A percentile compares a stretch with the other conserved stretches of the same genome.
Evolutionary conservation across 2,113 vertebrate species (phyloP).

Genomic region (Actenoides hombroni): DNA sequence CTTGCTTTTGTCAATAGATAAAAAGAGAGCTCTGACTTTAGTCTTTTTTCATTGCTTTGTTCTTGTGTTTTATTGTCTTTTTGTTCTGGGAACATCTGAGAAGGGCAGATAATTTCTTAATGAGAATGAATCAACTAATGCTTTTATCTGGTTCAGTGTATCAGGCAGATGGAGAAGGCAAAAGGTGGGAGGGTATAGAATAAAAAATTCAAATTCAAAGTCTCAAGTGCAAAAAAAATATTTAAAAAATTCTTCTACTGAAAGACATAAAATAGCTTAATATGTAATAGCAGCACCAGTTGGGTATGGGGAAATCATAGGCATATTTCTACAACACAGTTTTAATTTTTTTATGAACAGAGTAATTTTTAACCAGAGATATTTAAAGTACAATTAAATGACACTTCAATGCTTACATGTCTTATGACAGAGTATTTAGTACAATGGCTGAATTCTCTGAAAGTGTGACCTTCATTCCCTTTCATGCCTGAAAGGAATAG

Average conservation of each 20-base stretch:
- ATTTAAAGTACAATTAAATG: not conserved
- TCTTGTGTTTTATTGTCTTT: not conserved
- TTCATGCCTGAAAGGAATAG: not conserved
- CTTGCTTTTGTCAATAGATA: not conserved
- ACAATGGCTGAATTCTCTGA: not conserved
- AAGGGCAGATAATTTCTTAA: not conserved
- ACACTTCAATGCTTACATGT: not conserved
- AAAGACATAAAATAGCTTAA: not conserved
- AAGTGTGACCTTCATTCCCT: not conserved
- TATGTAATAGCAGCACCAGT: not conserved
- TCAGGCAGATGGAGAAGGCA: not conserved
- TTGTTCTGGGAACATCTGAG: not conserved
- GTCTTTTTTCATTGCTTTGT: not conserved
- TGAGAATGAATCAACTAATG: not conserved
- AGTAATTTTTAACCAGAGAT: not conserved
- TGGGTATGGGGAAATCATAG: not conserved
- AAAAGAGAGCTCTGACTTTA: not conserved
- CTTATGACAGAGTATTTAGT: not conserved
- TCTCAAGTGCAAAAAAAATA: not conserved
- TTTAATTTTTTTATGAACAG: not conserved
- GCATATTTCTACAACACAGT: not conserved
- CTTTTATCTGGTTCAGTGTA: not conserved
- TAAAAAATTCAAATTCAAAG: not conserved
- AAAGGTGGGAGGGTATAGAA: not conserved
- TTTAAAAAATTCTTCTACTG: not conserved